Base-by-base conservation (phyloP, 1,140 invertebrate genomes). In the Drosophila lacteicornis region DNA sequence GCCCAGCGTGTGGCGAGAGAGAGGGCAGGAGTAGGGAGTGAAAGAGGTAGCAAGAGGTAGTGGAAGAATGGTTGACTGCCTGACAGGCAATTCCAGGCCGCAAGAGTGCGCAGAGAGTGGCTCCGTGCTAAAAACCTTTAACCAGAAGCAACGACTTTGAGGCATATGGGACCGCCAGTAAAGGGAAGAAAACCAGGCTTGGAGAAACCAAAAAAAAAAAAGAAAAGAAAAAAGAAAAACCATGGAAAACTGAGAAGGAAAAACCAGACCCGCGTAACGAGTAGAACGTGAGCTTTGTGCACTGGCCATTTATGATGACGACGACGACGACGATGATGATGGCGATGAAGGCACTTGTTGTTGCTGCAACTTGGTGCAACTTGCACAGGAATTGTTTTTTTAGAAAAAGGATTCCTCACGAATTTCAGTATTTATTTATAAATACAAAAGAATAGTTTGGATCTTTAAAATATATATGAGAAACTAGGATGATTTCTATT, bases 131-230 rank as follows among this genome's bases (percentile, higher is more conserved):
- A 84, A 80, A 84, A 84, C 63, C 84, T 86, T 77, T 79, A 87
- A 88, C 84, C 60, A 88, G 79, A 88, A 87, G 80, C 83, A 79
- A 87, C 79, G 84, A 80, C 73, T 73, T 66, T 50, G 65, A 66
- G 84, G 77, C 83, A 85, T 87, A 82, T 87, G 82, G 70, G 80
- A 88, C 76, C 66, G 51, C 12, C 45, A 76, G 59, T 56, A 70
- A 63, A 58, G 65, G 51, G 50, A 56, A 62, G 50, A 56, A 62
- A 68, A 61, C 33, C 38, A 59, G 38, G 61, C 36, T 58, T 33
- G 49, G 38, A 69, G 55, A 71, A 71, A 70, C 62, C 38, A 43
- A 67, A 69, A n/a, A 38, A 33, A 46, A 22, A 51, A 63, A 50
- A 27, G 22, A 49, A 49, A 3, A 22, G 11, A 36, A 19, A 55